Evolutionary conservation across 1,140 invertebrate species (phyloP).

Genomic region (Drosophila oshimai): DNA sequence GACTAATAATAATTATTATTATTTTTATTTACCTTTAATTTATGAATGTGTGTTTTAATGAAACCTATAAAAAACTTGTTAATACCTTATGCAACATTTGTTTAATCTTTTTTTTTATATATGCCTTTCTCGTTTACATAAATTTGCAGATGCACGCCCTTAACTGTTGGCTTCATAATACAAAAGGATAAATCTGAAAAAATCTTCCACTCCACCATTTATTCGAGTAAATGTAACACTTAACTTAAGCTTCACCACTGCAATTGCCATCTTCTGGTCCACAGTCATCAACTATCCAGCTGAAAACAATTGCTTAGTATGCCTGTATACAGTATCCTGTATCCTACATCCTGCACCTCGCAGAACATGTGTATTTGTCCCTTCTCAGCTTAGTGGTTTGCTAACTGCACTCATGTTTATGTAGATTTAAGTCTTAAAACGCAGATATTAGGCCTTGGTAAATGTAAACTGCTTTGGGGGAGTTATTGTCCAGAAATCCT

Average conservation of each 20-base stretch:
- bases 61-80: too few relatives aligned
- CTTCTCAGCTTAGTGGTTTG: slow-evolving; percentile 23
- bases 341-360: background rate
- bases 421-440: background rate
- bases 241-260: slow-evolving; percentile 24
- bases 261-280: slow-evolving; percentile 29
- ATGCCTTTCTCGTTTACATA: too few relatives aligned
- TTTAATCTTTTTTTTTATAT: too few relatives aligned
- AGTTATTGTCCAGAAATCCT: background rate
- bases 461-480: background rate
- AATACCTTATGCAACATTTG: too few relatives aligned
- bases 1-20: background rate
- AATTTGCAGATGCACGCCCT: too few relatives aligned
- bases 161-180: too few relatives aligned
- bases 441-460: background rate
- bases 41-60: too few relatives aligned
- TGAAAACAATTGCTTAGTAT: too few relatives aligned
- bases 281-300: slow-evolving; percentile 24
- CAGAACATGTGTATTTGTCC: slow-evolving; percentile 13
- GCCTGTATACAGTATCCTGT: background rate
- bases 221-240: slow-evolving; percentile 43
- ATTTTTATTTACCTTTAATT: too few relatives aligned
- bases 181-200: too few relatives aligned
- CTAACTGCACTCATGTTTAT: slow-evolving; percentile 32
- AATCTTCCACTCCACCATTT: slow-evolving; percentile 7